A percentile compares a stretch with the other conserved stretches of the same genome.
phyloP scores from a whole-genome alignment of 2,888 invertebrate genomes.

The Limnephilus lunatus region DNA sequence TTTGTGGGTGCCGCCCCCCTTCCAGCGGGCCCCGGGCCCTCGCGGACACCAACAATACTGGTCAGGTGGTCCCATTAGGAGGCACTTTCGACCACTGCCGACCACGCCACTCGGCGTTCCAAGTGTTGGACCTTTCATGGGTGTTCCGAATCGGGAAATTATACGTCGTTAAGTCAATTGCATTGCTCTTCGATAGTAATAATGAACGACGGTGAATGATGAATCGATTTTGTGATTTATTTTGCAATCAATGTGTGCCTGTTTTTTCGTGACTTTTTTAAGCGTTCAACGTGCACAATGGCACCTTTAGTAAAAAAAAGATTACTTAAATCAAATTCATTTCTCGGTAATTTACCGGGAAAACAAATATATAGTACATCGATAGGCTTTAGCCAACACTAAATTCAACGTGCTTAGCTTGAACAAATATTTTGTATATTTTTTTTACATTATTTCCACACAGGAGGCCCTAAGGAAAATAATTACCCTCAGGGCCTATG shows the following conservation, averaged over 20 bases:
- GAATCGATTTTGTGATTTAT: background rate
- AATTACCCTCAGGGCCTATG: too few species aligned
- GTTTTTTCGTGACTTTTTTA: background rate
- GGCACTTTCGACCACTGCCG: conserved; percentile 28
- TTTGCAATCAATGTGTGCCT: background rate
- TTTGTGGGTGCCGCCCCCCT: conserved; percentile 60
- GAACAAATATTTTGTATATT: too few species aligned
- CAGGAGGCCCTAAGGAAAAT: too few species aligned
- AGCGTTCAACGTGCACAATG: background rate
- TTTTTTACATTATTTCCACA: too few species aligned
- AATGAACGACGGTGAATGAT: background rate
- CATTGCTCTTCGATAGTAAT: background rate
- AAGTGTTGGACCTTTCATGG: background rate
- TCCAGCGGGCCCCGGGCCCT: conserved; percentile 46
- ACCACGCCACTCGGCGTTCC: background rate
- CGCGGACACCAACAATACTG: conserved; percentile 6
- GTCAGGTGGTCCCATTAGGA: conserved; percentile 59
- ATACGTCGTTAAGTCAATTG: conserved; percentile 2
- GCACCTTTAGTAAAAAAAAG: too few species aligned
- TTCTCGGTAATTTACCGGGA: too few species aligned
- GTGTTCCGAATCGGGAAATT: conserved; percentile 27
- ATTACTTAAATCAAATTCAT: too few species aligned
- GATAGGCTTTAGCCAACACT: too few species aligned
- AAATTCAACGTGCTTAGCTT: too few species aligned
- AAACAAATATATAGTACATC: too few species aligned